phyloP scores from a whole-genome alignment of 2,113 vertebrate genomes.

The Pedionomus torquatus region DNA sequence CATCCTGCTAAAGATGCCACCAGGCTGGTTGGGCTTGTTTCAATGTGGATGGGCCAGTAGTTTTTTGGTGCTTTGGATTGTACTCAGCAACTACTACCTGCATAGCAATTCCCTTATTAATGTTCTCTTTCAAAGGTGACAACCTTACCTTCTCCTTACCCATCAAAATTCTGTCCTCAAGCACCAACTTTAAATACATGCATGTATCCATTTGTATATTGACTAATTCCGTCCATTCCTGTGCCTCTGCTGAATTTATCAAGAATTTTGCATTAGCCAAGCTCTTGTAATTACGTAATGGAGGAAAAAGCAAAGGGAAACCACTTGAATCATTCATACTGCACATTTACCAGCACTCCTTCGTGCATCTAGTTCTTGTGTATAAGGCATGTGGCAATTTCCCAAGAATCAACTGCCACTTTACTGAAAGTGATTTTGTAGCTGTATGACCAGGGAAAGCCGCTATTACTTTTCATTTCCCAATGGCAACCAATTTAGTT shows the following conservation, averaged over 20 bases:
- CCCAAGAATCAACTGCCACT: neutral
- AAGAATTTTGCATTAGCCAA: neutral
- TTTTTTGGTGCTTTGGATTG: neutral
- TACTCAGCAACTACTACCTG: neutral
- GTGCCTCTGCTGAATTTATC: neutral
- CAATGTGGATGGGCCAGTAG: neutral
- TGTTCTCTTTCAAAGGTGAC: neutral
- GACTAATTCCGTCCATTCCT: neutral
- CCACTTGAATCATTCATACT: neutral
- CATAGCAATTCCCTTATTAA: neutral
- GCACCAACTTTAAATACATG: neutral
- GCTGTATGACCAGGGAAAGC: neutral
- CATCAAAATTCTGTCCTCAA: neutral
- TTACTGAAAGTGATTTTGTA: slow-evolving; percentile 1
- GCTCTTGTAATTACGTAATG: neutral
- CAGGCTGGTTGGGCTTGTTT: neutral
- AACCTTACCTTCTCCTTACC: neutral
- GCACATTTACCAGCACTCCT: neutral
- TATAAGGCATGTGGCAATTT: neutral
- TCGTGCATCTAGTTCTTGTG: neutral
- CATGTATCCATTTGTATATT: neutral
- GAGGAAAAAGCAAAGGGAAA: neutral
- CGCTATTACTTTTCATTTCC: slow-evolving; percentile 24
- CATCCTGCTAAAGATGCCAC: neutral
- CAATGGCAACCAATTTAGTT: neutral